These are phyloP conservation scores for Unio delphinus DNA, from an alignment of 2,888 invertebrate genomes.

Conservation along the genomic window DNA sequence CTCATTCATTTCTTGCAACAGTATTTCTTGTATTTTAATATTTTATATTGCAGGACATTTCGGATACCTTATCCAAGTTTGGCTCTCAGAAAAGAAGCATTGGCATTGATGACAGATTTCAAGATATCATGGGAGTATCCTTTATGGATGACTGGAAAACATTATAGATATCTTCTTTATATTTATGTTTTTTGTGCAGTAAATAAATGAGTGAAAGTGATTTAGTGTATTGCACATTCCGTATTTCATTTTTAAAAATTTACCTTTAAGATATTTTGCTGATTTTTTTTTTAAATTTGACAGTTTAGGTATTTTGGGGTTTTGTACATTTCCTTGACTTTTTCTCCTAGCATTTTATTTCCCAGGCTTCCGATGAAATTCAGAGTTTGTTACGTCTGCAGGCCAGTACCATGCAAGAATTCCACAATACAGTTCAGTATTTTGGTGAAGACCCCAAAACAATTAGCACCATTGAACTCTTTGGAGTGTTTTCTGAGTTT, in stretches of 20 bases:
- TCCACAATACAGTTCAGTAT: slow-evolving; percentile 58
- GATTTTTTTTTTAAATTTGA: too few relatives aligned
- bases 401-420: slow-evolving; percentile 57
- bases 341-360: slow-evolving; percentile 44
- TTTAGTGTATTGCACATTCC: too few relatives aligned
- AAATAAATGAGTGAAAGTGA: too few relatives aligned
- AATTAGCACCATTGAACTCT: slow-evolving; percentile 59
- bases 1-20: background rate
- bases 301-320: too few relatives aligned
- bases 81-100: slow-evolving; percentile 45
- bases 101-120: slow-evolving; percentile 59
- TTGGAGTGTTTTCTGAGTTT: slow-evolving; percentile 67
- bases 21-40: slow-evolving; percentile 2
- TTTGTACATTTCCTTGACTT: too few relatives aligned
- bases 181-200: background rate
- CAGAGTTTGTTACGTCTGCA: slow-evolving; percentile 58
- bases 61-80: slow-evolving; percentile 53
- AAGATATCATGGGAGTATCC: slow-evolving; percentile 67
- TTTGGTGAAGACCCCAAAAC: slow-evolving; percentile 67
- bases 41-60: slow-evolving; percentile 55
- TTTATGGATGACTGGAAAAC: slow-evolving; percentile 15
- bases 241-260: too few relatives aligned
- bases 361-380: slow-evolving; percentile 61
- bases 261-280: too few relatives aligned
- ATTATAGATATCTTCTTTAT: background rate